These are phyloP conservation scores for Bombylius major DNA, from an alignment of 2,888 invertebrate genomes.

Conservation along the genomic window DNA sequence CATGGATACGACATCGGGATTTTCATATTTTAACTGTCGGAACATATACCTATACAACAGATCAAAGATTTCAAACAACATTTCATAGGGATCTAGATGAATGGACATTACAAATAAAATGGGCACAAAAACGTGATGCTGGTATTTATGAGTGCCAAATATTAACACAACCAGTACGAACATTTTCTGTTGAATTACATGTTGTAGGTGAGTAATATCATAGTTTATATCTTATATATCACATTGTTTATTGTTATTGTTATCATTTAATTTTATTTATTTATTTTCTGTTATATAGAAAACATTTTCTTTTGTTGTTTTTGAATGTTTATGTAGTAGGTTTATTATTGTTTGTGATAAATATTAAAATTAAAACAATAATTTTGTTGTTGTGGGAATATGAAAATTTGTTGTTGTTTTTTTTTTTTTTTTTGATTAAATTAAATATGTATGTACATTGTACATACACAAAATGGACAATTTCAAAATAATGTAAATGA, in stretches of 20 bases:
- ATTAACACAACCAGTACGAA: slow-evolving; percentile 79
- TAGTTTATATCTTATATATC: no score
- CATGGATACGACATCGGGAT: slow-evolving; percentile 83
- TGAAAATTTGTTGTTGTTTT: no score
- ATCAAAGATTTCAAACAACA: slow-evolving; percentile 75
- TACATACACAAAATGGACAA: no score
- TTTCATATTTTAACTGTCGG: slow-evolving; percentile 83
- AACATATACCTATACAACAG: slow-evolving; percentile 80
- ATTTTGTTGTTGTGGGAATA: no score
- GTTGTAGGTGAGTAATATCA: slow-evolving; percentile 77
- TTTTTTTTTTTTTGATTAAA: no score
- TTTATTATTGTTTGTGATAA: no score
- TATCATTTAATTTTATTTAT: not conserved
- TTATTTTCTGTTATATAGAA: no score
- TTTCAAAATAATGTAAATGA: no score
- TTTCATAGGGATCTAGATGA: slow-evolving; percentile 74
- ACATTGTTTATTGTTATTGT: not conserved
- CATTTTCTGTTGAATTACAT: slow-evolving; percentile 76
- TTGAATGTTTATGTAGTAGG: no score
- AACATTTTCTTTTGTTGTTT: no score
- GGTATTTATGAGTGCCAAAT: slow-evolving; percentile 90
- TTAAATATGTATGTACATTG: no score
- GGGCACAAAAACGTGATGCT: slow-evolving; percentile 81
- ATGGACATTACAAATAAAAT: slow-evolving; percentile 88
- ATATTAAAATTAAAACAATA: no score